Evolutionary conservation across 1,140 invertebrate genomes (phyloP).

Genomic region (Halesus radiatus): DNA sequence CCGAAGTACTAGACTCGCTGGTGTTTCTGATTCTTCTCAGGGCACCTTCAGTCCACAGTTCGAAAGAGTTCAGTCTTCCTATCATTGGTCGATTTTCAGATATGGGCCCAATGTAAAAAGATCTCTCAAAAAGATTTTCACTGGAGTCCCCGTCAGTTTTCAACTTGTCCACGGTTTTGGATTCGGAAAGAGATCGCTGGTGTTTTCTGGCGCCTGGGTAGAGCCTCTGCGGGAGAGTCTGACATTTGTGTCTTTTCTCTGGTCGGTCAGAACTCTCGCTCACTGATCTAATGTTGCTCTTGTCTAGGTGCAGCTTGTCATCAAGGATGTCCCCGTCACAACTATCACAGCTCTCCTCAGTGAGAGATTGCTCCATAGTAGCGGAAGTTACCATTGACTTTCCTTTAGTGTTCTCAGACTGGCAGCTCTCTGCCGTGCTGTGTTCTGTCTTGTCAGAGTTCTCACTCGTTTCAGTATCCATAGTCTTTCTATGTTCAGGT

Average conservation of each 20-base stretch:
- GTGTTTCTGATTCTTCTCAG: conserved; percentile 65
- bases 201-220: conserved; percentile 67
- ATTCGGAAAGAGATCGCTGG: conserved; percentile 75
- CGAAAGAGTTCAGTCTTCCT: conserved; percentile 64
- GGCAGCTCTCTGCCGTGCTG: conserved; percentile 64
- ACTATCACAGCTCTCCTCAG: conserved; percentile 50
- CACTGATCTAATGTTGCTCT: conserved; percentile 22
- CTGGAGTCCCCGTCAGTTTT: conserved; percentile 60
- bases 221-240: conserved; percentile 70
- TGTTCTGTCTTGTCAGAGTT: conserved; percentile 68
- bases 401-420: conserved; percentile 61
- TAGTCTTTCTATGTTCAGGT: conserved; percentile 61
- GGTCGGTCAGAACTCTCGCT: conserved; percentile 55
- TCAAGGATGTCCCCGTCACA: conserved; percentile 25
- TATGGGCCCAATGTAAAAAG: conserved; percentile 59
- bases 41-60: conserved; percentile 67
- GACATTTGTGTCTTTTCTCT: conserved; percentile 68
- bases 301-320: conserved; percentile 9
- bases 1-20: conserved; percentile 84
- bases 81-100: conserved; percentile 60
- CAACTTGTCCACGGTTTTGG: conserved; percentile 72
- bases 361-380: conserved; percentile 54
- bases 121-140: conserved; percentile 60
- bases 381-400: conserved; percentile 26
- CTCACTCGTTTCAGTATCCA: conserved; percentile 66